Conservation (phyloP, 2,113 vertebrate species). For the Scomber scombrus region DNA sequence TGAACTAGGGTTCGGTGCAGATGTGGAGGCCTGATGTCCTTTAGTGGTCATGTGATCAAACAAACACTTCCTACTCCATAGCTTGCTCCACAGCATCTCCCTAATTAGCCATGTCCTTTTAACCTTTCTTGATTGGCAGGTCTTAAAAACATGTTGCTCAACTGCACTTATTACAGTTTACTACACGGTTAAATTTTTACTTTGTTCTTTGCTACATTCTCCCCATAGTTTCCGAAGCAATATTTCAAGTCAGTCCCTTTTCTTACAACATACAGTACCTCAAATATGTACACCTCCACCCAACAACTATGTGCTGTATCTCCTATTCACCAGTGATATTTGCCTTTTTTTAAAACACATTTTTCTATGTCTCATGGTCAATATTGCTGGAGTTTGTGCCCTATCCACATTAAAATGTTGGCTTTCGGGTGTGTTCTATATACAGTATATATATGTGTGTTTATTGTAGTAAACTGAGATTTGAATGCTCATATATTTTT, state of each 20-base stretch:
- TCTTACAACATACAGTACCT: neutral
- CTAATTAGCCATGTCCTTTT: neutral
- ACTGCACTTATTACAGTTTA: neutral
- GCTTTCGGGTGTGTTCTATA: neutral
- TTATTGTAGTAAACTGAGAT: neutral
- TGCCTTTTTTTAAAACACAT: neutral
- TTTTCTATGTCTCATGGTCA: slow-evolving; percentile 22
- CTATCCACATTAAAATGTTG: neutral
- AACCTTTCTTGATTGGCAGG: neutral
- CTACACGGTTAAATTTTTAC: neutral
- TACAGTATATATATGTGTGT: too few species aligned
- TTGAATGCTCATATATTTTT: neutral
- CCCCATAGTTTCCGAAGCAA: slow-evolving; percentile 6
- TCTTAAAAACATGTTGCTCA: neutral
- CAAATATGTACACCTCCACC: slow-evolving; percentile 2
- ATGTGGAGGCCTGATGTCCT: too few species aligned
- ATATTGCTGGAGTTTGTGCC: neutral
- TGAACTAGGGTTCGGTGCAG: too few species aligned
- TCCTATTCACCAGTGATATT: neutral
- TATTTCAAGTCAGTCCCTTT: slow-evolving; percentile 15
- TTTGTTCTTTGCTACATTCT: neutral
- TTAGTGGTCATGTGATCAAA: too few species aligned
- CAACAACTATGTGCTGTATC: neutral
- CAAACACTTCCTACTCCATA: too few species aligned
- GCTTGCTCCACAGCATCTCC: neutral